Conservation (phyloP, 2,888 invertebrate species). For the Xestoiulus laeticollis region DNA sequence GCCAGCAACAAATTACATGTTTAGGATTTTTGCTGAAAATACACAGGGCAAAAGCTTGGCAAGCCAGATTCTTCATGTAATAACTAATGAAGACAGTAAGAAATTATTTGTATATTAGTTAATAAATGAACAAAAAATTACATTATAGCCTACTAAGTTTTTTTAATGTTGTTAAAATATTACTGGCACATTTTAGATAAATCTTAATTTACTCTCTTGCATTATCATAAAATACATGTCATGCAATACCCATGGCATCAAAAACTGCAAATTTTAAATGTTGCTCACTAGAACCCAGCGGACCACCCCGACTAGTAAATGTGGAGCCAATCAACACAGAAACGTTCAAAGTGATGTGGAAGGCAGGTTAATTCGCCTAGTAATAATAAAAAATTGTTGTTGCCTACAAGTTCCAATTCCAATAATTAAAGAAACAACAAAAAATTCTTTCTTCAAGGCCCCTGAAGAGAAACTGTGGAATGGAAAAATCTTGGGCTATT, state of each 20-base stretch:
- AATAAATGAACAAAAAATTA: no score
- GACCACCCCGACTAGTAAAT: conserved; percentile 62
- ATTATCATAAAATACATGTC: neutral
- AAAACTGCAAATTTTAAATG: neutral
- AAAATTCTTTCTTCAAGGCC: conserved; percentile 8
- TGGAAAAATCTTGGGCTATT: conserved; percentile 56
- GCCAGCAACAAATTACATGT: conserved; percentile 91
- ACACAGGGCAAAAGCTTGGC: conserved; percentile 90
- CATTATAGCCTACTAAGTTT: no score
- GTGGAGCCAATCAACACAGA: conserved; percentile 63
- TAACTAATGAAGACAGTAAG: conserved; percentile 88
- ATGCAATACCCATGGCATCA: no score
- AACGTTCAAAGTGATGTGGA: conserved; percentile 63
- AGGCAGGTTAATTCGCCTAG: conserved; percentile 59
- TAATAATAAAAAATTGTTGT: neutral
- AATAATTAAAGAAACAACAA: neutral
- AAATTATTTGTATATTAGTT: conserved; percentile 24
- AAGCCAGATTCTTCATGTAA: conserved; percentile 91
- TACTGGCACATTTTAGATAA: neutral
- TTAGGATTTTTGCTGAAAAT: conserved; percentile 92
- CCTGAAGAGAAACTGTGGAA: conserved; percentile 45
- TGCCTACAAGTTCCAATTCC: no score
- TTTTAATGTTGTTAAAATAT: no score
- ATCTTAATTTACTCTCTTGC: neutral
- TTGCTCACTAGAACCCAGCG: conserved; percentile 62